phyloP scores from a whole-genome alignment of 2,797 vertebrate genomes.

The Peromyscus attwateri region DNA sequence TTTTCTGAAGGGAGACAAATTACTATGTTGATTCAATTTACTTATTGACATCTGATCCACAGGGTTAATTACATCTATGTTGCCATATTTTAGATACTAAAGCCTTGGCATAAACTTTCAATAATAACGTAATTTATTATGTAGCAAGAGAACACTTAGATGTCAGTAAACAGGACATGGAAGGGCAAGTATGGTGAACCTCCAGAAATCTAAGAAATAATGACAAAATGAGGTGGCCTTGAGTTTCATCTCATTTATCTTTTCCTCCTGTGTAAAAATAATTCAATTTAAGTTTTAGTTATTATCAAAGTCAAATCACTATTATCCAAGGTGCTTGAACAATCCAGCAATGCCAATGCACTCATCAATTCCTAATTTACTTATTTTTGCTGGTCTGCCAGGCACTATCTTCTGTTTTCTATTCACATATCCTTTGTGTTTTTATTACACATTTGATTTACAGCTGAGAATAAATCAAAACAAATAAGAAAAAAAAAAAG shows the following conservation, averaged over 20 bases:
- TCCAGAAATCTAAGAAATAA: slow-evolving; percentile 2
- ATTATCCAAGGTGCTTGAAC: not conserved
- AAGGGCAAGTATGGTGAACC: slow-evolving; percentile 18
- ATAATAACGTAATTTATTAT: slow-evolving; percentile 48
- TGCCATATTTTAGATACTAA: slow-evolving; percentile 37
- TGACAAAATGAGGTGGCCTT: not conserved
- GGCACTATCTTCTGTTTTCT: not conserved
- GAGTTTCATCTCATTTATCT: not conserved
- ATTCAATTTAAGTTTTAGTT: slow-evolving; percentile 32
- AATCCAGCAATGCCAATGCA: not conserved
- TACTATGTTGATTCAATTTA: slow-evolving; percentile 16
- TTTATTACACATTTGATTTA: not conserved
- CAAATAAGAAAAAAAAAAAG: not conserved
- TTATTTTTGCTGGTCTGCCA: not conserved
- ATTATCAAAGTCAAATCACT: slow-evolving; percentile 22
- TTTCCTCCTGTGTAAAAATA: not conserved
- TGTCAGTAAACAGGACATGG: not conserved
- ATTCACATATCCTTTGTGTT: not conserved
- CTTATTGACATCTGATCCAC: not conserved
- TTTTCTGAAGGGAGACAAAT: not conserved
- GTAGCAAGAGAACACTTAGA: not conserved
- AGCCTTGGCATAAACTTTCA: slow-evolving; percentile 35
- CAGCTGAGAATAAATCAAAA: slow-evolving; percentile 42
- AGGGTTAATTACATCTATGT: slow-evolving; percentile 53
- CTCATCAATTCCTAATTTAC: not conserved